Conservation (phyloP, 35 echinoderm and acorn worm species). For the Ptychodera flava region DNA sequence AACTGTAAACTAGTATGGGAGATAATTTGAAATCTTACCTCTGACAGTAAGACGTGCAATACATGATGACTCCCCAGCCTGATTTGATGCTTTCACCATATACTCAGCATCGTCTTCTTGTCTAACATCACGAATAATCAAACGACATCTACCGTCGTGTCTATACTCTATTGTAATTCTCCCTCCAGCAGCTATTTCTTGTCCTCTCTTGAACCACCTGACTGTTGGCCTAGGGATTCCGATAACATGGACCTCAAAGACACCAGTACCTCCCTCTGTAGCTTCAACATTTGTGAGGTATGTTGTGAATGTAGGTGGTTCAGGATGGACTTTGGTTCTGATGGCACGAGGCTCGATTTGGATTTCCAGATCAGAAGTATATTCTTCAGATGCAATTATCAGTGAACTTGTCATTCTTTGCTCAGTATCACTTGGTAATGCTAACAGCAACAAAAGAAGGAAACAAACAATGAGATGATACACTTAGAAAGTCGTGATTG, state of each 20-base stretch:
- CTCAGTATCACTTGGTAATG: slow-evolving; percentile 11
- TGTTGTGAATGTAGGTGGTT: slow-evolving; percentile 74
- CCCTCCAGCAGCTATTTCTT: slow-evolving; percentile 69
- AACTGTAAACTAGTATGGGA: too few species aligned
- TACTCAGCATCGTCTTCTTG: slow-evolving; percentile 75
- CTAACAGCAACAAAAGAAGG: background rate
- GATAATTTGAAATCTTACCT: too few species aligned
- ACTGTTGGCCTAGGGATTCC: slow-evolving; percentile 86
- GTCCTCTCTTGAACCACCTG: slow-evolving; percentile 96
- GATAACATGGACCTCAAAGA: slow-evolving; percentile 71
- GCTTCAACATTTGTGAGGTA: slow-evolving; percentile 75
- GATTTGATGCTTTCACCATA: slow-evolving; percentile 80
- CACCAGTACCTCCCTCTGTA: slow-evolving; percentile 48
- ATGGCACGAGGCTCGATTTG: slow-evolving; percentile 46
- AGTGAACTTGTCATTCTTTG: slow-evolving; percentile 28
- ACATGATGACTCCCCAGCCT: slow-evolving; percentile 87
- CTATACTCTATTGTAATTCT: slow-evolving; percentile 75
- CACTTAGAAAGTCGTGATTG: background rate
- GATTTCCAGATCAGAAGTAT: slow-evolving; percentile 93
- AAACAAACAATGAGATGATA: background rate
- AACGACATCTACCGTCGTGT: slow-evolving; percentile 54
- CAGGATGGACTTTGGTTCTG: slow-evolving; percentile 44
- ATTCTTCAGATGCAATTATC: slow-evolving; percentile 66
- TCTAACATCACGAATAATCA: slow-evolving; percentile 62
- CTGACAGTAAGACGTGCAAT: slow-evolving; percentile 62